phyloP scores from a whole-genome alignment of 2,888 invertebrate species.

The Rhyacophila evoluta region DNA sequence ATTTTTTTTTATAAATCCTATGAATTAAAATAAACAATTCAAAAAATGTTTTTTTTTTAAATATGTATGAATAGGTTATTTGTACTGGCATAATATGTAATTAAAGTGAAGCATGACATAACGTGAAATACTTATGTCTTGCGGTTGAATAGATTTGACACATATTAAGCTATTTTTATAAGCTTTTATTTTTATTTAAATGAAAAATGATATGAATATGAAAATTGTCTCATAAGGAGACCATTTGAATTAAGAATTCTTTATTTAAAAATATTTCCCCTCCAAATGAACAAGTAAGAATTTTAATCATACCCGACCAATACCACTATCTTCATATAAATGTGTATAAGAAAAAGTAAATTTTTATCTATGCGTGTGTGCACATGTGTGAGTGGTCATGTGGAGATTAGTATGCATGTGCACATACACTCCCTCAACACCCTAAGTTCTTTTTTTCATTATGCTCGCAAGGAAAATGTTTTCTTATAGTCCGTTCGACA shows the following conservation, averaged over 20 bases:
- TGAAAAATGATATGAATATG: no score
- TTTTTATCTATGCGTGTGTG: constrained; percentile 40
- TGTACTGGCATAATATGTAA: no score
- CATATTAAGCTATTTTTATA: no score
- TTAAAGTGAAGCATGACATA: no score
- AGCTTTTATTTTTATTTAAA: background rate
- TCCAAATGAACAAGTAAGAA: background rate
- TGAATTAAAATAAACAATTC: no score
- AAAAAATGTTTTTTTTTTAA: no score
- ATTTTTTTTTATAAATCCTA: no score
- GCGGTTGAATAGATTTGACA: no score
- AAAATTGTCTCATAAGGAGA: background rate
- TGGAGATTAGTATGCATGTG: constrained; percentile 17
- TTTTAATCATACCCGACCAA: constrained; percentile 2
- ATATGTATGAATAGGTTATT: no score
- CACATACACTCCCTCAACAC: constrained; percentile 15
- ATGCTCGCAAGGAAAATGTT: constrained; percentile 43
- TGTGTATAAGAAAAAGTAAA: background rate
- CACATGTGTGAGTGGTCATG: constrained; percentile 33
- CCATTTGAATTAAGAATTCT: background rate
- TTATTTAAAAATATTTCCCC: background rate
- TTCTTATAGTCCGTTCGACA: constrained; percentile 17
- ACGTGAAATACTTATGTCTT: no score
- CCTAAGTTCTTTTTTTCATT: constrained; percentile 51
- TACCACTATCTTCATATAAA: background rate